Evolutionary conservation across 2,888 invertebrate species (phyloP), one percentile per base, ranked within the genome.

Genomic region (Leptopilina myrica): DNA sequence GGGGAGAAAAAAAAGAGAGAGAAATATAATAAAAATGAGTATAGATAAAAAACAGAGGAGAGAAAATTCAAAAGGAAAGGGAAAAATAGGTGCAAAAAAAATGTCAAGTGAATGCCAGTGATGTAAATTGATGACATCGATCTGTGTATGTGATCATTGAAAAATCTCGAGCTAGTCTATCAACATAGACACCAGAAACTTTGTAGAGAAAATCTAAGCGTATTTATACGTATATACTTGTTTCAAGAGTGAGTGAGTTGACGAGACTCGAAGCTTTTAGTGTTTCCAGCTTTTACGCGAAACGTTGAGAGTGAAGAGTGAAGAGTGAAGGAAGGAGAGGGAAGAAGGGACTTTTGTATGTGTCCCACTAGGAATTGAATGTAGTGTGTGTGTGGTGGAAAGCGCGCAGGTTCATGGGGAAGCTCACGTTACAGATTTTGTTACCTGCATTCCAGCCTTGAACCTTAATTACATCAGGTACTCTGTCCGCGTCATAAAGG

Each of bases 281-380:
- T 82, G 85, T 87, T 87, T 84, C 81, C 82, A 82, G 86, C 87
- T 87, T 87, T 87, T 86, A 85, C 79, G 81, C 78, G 78, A 69
- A 75, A 76, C 43, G 43, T 78, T 33, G 33, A 33, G 4, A 33
- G 33, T 33, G 33, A 33, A 33, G 4, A 33, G 33, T 33, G 33
- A 33, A 33, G 33, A 33, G 33, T 3, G 5, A 33, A 33, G 33
- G 33, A 33, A 33, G 33, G 5, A 33, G 33, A 5, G 26, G 26
- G 26, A 3, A 26, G 77, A 78, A 78, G 43, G 43, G 43, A 8
- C 82, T 85, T 84, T 84, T 84, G 85, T 82, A 11, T 49, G 49
- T 49, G 49, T 49, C 75, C 81, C 20, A 73, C 65, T 66, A 67
- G 20, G 20, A 67, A 80, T 46, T 76, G 66, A 14, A 53, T 67